phyloP scores from a whole-genome alignment of 2,797 vertebrate genomes.

The Astyanax mexicanus region DNA sequence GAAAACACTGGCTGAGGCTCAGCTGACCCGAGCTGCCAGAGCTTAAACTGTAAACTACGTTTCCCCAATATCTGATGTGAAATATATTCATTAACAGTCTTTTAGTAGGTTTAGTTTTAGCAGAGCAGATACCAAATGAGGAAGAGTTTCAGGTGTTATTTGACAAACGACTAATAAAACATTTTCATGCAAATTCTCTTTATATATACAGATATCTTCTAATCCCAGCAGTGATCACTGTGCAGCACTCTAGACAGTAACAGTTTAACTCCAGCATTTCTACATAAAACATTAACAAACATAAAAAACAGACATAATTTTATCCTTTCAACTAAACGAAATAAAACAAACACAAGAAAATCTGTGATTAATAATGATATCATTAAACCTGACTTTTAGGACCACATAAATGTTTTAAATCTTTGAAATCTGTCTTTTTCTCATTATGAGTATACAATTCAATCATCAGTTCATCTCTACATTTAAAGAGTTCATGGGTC shows the following conservation, averaged over 20 bases:
- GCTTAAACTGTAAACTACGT: no score
- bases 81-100: no score
- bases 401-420: not conserved
- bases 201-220: slow-evolving; percentile 30
- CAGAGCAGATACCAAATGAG: no score
- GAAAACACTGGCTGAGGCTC: no score
- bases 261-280: slow-evolving; percentile 75
- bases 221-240: slow-evolving; percentile 48
- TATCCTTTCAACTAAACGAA: not conserved
- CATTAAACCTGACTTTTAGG: not conserved
- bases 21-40: no score
- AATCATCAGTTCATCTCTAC: not conserved
- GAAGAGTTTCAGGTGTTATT: no score
- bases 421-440: not conserved
- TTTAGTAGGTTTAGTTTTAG: no score
- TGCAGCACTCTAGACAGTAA: slow-evolving; percentile 66
- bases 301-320: slow-evolving; percentile 21
- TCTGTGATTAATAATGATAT: not conserved
- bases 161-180: not conserved
- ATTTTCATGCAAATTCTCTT: not conserved
- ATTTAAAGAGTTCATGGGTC: not conserved
- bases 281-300: not conserved
- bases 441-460: not conserved
- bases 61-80: no score
- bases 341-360: not conserved